Evolutionary conservation across 2,888 invertebrate species (phyloP), one percentile per base, ranked within the genome.

Genomic region (Eupithecia subumbrata): DNA sequence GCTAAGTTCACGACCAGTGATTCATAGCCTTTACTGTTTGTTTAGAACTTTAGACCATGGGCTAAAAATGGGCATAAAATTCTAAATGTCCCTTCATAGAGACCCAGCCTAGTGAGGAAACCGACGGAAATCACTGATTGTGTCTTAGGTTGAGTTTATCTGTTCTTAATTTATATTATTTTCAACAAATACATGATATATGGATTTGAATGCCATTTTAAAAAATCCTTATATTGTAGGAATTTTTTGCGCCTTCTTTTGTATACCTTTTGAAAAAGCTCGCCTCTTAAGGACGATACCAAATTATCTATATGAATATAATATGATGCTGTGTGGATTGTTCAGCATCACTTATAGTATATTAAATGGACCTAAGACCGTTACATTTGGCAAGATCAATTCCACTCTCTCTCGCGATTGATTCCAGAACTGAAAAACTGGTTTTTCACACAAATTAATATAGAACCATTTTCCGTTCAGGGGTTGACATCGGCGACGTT

Each of bases 1-100:
- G 70, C 76, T 76, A 71, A 77, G 66, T 72, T 72, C 72, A 69
- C 34, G 34, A 45, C 40, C 66, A 72, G 48, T 56, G 52, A 71
- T 71, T 76, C 73, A 74, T n/a, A 14, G 68, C 43, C 34, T 34
- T 64, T 34, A 9, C 30, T 64, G 34, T 64, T 64, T 34, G 64
- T 64, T 67, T 40, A 40, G 37, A 11, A 5, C 22, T 64, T 67
- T n/a, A 40, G 37, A 9, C 22, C 40, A n/a, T 22, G 37, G 12
- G 37, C 12, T 25, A 25, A 60, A 56, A 25, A 60, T 25, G 22
- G 56, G 22, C 9, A 18, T n/a, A 18, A 48, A 48, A 48, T n/a
- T 56, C 56, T 3, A 52, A n/a, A 52, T 52, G 9, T n/a, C 22
- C 22, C 22, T 37, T 37, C 37, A 37, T 37, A 37, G 4, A 37